Base-by-base conservation (phyloP, 2,113 vertebrate species). In the Lanius collurio region DNA sequence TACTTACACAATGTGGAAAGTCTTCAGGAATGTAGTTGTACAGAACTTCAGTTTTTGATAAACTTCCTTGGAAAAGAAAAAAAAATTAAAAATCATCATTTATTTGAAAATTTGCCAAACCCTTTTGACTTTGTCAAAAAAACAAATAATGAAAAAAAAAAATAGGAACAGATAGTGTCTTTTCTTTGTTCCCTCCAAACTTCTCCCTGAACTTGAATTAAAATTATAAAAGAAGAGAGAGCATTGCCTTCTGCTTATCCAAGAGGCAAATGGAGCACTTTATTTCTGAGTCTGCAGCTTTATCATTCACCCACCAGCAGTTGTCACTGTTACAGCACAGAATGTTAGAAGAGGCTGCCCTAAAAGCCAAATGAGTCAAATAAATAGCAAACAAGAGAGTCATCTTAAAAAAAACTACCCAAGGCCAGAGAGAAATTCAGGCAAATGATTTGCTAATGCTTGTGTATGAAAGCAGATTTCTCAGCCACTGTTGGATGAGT, bases 391-490 rank as follows among this genome's bases (percentile, higher is more conserved):
- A 41, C 7, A 52, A 56, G 60, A 59, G 5, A 70, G 4, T 5
- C 16, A n/a, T 10, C 16, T 87, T 75, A 42, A 21, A 37, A 81
- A 78, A 26, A 39, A 21, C 23, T 65, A 52, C 23, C 11, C 10
- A 56, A 62, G n/a, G 57, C 20, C 20, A 74, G 31, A n/a, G 5
- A 19, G 19, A 28, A 80, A 47, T 14, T 63, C 20, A 46, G 53
- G 30, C 20, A n/a, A 78, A 70, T 21, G 0, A 24, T 57, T n/a
- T 69, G 26, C 47, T 57, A 33, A 26, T 0, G 1, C 11, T 11
- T 35, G 50, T 1, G 0, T 12, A n/a, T 28, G 14, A 20, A 19
- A 49, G 7, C 1, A 1, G 26, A 10, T 37, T 62, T 53, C 37
- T 46, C 60, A 83, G 21, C 63, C 65, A 2, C 13, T 52, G 56